Percentiles rank a stretch among this genome's conserved stretches.
Evolutionary conservation across 2,797 vertebrate genomes (phyloP).

Genomic region (Phyllotis vaccarum): DNA sequence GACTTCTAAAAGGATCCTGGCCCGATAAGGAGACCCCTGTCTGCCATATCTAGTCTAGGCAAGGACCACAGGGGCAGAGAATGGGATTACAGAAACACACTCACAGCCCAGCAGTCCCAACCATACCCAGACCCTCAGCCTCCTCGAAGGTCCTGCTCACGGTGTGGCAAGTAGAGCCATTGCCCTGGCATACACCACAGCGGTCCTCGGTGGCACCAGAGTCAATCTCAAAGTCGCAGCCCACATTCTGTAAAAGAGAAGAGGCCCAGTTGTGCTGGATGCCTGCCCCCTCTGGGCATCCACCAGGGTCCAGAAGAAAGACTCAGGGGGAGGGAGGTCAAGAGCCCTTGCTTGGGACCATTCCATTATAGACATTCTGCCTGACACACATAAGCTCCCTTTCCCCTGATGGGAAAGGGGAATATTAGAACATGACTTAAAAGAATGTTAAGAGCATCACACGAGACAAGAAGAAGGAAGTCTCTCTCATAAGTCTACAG

Average conservation of each 20-base stretch:
- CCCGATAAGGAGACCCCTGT: not conserved
- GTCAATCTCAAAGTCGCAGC: slow-evolving; percentile 96
- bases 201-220: slow-evolving; percentile 94
- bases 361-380: too few species aligned
- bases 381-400: not conserved
- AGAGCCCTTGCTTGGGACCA: not conserved
- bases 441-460: accelerated
- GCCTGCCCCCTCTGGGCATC: not conserved
- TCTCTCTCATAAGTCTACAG: not conserved
- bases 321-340: accelerated
- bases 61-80: accelerated
- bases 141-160: slow-evolving; percentile 94
- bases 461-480: accelerated
- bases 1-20: not conserved
- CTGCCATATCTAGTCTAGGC: not conserved
- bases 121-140: slow-evolving; percentile 94
- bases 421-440: accelerated
- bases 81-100: not conserved
- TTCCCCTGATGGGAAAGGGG: not conserved
- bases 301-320: not conserved
- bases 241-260: slow-evolving; percentile 91
- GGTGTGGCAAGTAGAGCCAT: slow-evolving; percentile 96
- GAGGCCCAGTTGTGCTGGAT: not conserved
- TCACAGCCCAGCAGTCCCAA: not conserved
- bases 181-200: slow-evolving; percentile 95